Evolutionary conservation across 2,113 vertebrate species (phyloP).

Genomic region (Chiloscyllium plagiosum): DNA sequence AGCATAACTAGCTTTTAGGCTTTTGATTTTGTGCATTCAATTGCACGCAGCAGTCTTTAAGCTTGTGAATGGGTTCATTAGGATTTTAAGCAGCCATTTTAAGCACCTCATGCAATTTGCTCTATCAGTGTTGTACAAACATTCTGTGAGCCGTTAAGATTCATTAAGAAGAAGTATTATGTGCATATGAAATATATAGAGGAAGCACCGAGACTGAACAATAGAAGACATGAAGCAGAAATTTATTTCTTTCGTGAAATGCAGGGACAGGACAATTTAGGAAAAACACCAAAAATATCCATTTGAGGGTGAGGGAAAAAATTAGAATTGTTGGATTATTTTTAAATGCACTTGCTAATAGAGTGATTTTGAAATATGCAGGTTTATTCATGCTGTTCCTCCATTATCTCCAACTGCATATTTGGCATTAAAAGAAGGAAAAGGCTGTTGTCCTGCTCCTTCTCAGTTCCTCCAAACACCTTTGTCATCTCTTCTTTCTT

Average conservation of each 20-base stretch:
- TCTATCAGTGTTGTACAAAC: neutral
- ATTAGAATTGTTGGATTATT: neutral
- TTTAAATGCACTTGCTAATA: neutral
- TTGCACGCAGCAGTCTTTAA: neutral
- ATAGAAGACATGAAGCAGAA: neutral
- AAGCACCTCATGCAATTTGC: neutral
- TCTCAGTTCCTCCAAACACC: neutral
- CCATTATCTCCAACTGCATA: neutral
- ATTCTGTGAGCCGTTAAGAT: neutral
- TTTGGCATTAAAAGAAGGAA: neutral
- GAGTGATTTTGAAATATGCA: neutral
- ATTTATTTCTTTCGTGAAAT: neutral
- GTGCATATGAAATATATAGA: neutral
- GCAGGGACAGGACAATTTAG: neutral
- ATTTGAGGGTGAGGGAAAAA: neutral
- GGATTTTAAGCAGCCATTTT: neutral
- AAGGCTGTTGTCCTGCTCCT: neutral
- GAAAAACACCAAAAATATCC: neutral
- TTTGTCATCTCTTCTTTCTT: neutral
- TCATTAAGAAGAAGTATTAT: neutral
- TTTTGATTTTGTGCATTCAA: neutral
- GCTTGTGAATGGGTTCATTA: neutral
- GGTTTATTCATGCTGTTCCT: neutral
- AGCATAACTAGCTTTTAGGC: neutral
- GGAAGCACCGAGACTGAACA: neutral